Percentiles rank a stretch among this genome's conserved stretches.
Conservation (phyloP, 2,888 invertebrate species). For the Cylloceria caligata region DNA sequence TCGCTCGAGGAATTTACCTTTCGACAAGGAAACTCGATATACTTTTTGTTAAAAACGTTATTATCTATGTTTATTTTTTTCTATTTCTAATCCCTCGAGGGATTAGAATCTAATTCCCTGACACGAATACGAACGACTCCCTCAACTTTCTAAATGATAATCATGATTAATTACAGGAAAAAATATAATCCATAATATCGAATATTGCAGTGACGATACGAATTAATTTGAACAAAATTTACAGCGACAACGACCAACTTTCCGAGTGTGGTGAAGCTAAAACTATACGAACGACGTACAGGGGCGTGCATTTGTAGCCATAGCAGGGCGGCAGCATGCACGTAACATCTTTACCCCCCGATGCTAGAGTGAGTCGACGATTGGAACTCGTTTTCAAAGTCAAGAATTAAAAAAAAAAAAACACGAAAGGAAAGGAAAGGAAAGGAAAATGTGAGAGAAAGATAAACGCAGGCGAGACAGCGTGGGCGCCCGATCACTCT, state of each 20-base stretch:
- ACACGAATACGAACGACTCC: no score
- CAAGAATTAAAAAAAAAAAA: constrained; percentile 29
- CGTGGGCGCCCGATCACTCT: constrained; percentile 52
- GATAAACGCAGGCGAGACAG: constrained; percentile 59
- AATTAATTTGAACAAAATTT: not conserved
- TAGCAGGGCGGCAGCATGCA: not conserved
- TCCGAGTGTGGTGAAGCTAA: constrained; percentile 41
- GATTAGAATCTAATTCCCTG: no score
- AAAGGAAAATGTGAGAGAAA: constrained; percentile 32
- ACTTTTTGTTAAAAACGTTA: not conserved
- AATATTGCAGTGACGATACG: not conserved
- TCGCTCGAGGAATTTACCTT: no score
- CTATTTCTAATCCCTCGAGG: no score
- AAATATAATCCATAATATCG: no score
- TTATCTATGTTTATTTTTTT: not conserved
- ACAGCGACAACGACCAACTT: not conserved
- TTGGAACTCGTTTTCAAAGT: constrained; percentile 73
- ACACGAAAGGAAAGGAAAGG: no score
- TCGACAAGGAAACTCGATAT: no score
- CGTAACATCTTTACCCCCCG: constrained; percentile 31
- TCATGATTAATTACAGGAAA: no score
- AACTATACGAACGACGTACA: constrained; percentile 43
- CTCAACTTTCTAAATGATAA: no score
- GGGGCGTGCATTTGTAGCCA: constrained; percentile 23
- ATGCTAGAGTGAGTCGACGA: constrained; percentile 73